Conservation (phyloP, 2,113 vertebrate species). For the Crocuta crocuta region DNA sequence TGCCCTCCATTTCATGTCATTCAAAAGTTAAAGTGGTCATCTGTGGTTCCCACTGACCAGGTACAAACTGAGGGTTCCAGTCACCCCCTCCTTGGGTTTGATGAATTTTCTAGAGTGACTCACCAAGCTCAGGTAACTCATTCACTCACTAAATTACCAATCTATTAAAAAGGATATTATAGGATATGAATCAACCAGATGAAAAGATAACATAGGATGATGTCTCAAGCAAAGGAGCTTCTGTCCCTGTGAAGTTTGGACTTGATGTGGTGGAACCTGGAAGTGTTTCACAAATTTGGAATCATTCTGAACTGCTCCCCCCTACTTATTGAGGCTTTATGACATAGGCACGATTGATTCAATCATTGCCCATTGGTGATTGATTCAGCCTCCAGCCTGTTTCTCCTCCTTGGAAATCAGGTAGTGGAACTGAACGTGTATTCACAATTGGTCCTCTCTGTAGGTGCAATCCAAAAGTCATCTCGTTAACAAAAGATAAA, state of each 20-base stretch:
- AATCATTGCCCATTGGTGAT: neutral
- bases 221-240: neutral
- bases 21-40: neutral
- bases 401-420: neutral
- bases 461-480: neutral
- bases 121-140: neutral
- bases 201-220: neutral
- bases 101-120: neutral
- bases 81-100: neutral
- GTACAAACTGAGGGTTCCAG: neutral
- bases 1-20: neutral
- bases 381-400: neutral
- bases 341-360: neutral
- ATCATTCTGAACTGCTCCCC: neutral
- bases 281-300: neutral
- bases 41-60: neutral
- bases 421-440: neutral
- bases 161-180: neutral
- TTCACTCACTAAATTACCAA: neutral
- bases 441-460: neutral
- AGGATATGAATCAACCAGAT: neutral
- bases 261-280: neutral
- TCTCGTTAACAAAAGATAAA: neutral
- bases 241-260: neutral
- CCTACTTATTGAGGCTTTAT: neutral